Evolutionary conservation across 2,113 vertebrate species (phyloP), one percentile per base, ranked within the genome.

Genomic region (Petrocephalus zakoni): DNA sequence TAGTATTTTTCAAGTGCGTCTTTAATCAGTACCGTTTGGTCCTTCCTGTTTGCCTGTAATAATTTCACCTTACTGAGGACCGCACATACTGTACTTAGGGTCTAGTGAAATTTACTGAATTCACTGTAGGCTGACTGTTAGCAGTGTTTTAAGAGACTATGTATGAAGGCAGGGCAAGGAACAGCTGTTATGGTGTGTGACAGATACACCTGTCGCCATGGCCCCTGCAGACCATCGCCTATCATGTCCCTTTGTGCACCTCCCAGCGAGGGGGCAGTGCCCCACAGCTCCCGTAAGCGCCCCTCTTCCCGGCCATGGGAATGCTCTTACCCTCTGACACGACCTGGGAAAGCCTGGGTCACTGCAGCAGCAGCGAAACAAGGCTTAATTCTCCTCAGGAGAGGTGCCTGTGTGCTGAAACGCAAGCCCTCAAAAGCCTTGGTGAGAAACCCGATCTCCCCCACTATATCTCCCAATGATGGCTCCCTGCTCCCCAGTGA

Each of bases 361-460:
- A 64, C 29, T 52, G 51, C 61, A 10, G 53, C 89, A 91, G 88
- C 0, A 0, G 88, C 90, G 92, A 91, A 89, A 93, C 68, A 81
- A 94, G 92, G 84, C 90, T 85, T 92, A 90, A 92, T 94, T 93
- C 89, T 94, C 49, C 89, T 93, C 90, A n/a, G 83, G 90, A 88
- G 91, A 92, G 91, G 91, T 90, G 89, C 51, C 93, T 92, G 89
- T 85, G 89, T 89, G 15, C 6, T 90, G 93, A 94, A 94, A 94
- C 83, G 90, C 93, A 92, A 94, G 86, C 81, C 46, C 81, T 49
- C 34, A 47, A n/a, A 83, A 49, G 89, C 91, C 93, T 90, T 91
- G 85, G 92, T 90, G 90, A 91, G 94, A 94, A 94, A 94, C 88
- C 90, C 91, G 92, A 94, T 93, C 92, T 90, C 82, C 88, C 90